Evolutionary conservation across 2,888 invertebrate genomes (phyloP).

Genomic region (Teinopalpus imperialis): DNA sequence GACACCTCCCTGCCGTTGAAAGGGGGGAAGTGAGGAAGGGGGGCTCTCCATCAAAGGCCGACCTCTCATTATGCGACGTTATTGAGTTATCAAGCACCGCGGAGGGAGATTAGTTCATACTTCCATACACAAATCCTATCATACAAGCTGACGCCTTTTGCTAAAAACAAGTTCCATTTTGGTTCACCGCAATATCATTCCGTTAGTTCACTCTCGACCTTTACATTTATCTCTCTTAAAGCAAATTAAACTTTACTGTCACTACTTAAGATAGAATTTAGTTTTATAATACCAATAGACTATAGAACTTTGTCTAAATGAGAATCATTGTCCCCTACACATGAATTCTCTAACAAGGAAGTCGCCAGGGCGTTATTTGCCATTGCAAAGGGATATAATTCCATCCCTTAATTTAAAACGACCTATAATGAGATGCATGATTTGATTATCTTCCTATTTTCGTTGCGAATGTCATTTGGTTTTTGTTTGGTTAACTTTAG

Average conservation of each 20-base stretch:
- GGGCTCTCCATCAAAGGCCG: constrained; percentile 69
- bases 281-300: background rate
- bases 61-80: constrained; percentile 74
- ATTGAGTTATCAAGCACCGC: constrained; percentile 78
- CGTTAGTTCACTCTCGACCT: constrained; percentile 38
- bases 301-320: constrained; percentile 45
- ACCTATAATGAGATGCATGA: constrained; percentile 73
- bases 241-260: constrained; percentile 35
- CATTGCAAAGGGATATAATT: constrained; percentile 73
- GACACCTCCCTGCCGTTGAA: constrained; percentile 59
- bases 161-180: constrained; percentile 75
- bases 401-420: constrained; percentile 70
- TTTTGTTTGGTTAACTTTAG: constrained; percentile 25
- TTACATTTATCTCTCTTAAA: constrained; percentile 27
- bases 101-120: constrained; percentile 80
- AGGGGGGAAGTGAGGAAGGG: constrained; percentile 32
- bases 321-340: constrained; percentile 50
- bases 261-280: constrained; percentile 30
- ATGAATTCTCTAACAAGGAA: constrained; percentile 69
- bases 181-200: constrained; percentile 68
- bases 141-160: constrained; percentile 81
- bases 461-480: constrained; percentile 25
- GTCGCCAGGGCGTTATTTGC: constrained; percentile 71
- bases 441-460: constrained; percentile 55
- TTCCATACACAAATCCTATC: constrained; percentile 81